A percentile compares a stretch with the other conserved stretches of the same genome.
Evolutionary conservation across 2,113 vertebrate species (phyloP).

Genomic region (Sarotherodon lohbergeri): DNA sequence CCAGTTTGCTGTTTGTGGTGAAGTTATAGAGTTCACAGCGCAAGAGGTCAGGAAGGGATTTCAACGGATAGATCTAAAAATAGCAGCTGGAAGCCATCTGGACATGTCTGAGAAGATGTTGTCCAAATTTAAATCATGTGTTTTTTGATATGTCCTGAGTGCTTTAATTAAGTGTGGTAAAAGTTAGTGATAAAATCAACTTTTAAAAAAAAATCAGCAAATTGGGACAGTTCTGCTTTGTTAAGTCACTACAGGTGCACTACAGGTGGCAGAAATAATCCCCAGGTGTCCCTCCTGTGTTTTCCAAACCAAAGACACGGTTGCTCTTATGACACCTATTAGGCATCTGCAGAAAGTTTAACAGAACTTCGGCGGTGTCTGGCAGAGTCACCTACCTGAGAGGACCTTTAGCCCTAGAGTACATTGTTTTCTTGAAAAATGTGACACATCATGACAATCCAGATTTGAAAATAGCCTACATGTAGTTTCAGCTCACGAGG

Average conservation of each 20-base stretch:
- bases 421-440: neutral
- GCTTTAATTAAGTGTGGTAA: neutral
- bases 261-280: neutral
- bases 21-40: neutral
- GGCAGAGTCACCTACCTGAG: neutral
- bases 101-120: neutral
- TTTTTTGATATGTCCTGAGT: neutral
- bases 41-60: neutral
- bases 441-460: neutral
- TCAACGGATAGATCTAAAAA: neutral
- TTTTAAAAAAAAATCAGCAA: rapidly evolving
- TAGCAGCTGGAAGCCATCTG: neutral
- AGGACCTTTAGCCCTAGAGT: neutral
- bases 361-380: neutral
- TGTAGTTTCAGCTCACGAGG: neutral
- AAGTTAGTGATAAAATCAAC: neutral
- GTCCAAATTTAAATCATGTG: neutral
- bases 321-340: neutral
- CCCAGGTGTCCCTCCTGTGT: neutral
- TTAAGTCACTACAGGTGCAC: neutral
- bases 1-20: neutral
- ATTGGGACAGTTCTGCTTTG: neutral
- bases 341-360: rapidly evolving
- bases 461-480: neutral
- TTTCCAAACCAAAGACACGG: rapidly evolving